Percentiles rank a stretch among this genome's conserved stretches.
Evolutionary conservation across 2,113 vertebrate genomes (phyloP).

Genomic region (Ctenomys sociabilis): DNA sequence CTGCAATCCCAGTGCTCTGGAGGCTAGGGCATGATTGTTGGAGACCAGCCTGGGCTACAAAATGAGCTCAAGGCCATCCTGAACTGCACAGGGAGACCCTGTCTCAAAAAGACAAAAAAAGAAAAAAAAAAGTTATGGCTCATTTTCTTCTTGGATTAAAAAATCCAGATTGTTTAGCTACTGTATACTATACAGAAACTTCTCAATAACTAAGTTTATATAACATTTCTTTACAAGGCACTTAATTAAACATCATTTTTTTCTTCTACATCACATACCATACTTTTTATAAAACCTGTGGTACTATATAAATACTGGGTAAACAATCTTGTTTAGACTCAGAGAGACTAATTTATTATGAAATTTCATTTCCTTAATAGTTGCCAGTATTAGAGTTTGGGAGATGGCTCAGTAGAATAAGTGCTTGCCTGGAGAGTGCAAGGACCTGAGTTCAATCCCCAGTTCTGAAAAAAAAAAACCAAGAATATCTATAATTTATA

Average conservation of each 20-base stretch:
- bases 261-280: not conserved
- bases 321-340: not conserved
- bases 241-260: not conserved
- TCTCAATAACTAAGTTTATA: not conserved
- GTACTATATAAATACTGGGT: not conserved
- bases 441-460: no score
- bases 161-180: not conserved
- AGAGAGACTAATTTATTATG: not conserved
- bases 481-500: no score
- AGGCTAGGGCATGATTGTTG: no score
- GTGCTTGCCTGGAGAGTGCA: no score
- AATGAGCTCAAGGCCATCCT: no score
- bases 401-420: no score
- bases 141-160: not conserved
- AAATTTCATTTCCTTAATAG: not conserved
- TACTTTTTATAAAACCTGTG: not conserved
- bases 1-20: no score
- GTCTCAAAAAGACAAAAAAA: not conserved
- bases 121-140: not conserved
- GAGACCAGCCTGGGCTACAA: no score
- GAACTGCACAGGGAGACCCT: no score
- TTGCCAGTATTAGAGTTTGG: not conserved
- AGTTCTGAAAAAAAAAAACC: no score
- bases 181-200: not conserved
- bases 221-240: no score